These are phyloP conservation scores for Mus pahari DNA, from an alignment of 2,113 vertebrate genomes.

Conservation along the genomic window DNA sequence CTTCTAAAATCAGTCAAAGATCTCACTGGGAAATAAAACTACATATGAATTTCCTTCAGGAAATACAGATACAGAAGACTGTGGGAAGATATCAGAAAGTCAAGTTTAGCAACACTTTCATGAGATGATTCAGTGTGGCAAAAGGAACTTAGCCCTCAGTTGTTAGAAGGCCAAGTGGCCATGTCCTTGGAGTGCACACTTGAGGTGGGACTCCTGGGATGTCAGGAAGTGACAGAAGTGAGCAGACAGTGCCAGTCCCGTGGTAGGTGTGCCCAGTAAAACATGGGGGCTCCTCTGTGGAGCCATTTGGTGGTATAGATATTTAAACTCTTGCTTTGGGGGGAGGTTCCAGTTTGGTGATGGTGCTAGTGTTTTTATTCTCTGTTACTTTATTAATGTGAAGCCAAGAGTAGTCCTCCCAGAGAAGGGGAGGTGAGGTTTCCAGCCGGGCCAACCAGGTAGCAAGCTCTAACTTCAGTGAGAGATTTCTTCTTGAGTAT, in stretches of 20 bases:
- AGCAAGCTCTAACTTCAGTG: neutral
- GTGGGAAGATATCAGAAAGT: neutral
- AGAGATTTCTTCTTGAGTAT: neutral
- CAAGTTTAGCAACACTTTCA: neutral
- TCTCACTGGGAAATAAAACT: slow-evolving; percentile 8
- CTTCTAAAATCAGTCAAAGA: neutral
- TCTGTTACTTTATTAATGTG: slow-evolving; percentile 1
- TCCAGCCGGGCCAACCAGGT: neutral
- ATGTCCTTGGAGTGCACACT: neutral
- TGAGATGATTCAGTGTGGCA: neutral
- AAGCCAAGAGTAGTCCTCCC: neutral
- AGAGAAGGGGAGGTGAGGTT: neutral
- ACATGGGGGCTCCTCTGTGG: neutral
- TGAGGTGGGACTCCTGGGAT: neutral
- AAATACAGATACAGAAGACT: neutral
- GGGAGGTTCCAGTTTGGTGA: neutral
- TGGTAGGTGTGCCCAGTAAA: neutral
- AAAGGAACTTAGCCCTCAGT: neutral
- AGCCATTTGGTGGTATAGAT: neutral
- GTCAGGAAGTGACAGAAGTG: neutral
- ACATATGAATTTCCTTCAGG: neutral
- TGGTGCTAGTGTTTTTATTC: neutral
- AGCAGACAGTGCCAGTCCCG: neutral
- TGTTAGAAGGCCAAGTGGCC: neutral
- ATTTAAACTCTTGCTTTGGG: neutral